Conservation (phyloP, 2,113 vertebrate species). For the Equus quagga region DNA sequence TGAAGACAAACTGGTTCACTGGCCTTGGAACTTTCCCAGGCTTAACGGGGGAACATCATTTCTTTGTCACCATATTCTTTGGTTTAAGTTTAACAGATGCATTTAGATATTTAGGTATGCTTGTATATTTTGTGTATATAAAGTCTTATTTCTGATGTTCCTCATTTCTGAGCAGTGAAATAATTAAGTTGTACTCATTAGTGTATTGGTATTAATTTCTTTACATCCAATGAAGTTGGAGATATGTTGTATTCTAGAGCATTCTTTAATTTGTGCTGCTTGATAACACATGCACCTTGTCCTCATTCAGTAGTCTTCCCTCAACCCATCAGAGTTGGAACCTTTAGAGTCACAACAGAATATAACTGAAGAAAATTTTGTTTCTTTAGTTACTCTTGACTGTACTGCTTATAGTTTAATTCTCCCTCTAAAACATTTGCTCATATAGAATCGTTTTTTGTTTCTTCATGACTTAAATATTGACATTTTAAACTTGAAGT, state of each 20-base stretch:
- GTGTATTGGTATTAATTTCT: not conserved
- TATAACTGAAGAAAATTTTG: not conserved
- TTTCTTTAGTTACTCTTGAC: not conserved
- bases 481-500: constrained; percentile 38
- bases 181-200: not conserved
- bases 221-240: not conserved
- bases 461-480: not conserved
- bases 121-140: not conserved
- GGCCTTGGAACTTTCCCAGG: not conserved
- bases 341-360: too few relatives aligned
- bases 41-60: not conserved
- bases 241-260: not conserved
- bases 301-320: not conserved
- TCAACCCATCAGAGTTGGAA: not conserved
- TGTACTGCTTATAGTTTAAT: not conserved
- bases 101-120: not conserved
- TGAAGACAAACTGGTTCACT: not conserved
- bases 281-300: rapidly evolving
- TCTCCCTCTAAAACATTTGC: not conserved
- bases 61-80: not conserved
- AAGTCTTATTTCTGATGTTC: not conserved
- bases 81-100: not conserved
- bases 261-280: not conserved
- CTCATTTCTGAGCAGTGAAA: not conserved
- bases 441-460: not conserved